Evolutionary conservation across 2,797 vertebrate species (phyloP), one percentile per base, ranked within the genome.

Genomic region (Gadopsis bispinosus): DNA sequence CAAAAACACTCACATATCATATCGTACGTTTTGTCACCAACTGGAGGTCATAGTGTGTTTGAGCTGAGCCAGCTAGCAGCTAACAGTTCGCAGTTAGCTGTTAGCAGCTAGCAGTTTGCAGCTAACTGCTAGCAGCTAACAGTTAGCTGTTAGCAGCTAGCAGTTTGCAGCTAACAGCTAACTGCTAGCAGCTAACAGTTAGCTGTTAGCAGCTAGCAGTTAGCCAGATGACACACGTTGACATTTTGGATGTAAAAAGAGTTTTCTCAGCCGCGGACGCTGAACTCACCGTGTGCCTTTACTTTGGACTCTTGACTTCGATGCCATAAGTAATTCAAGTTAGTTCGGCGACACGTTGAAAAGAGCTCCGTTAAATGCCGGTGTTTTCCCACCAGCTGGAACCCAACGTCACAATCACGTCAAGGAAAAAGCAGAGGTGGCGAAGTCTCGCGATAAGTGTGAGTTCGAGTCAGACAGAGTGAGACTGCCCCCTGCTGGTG

Each of bases 251-350:
- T 0, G 12, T 7, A 6, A n/a, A 4, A 11, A 13, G 3, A 10
- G 20, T 19, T 39, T 14, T 8, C 2, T 10, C 8, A 3, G 7
- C 14, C 5, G 29, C 2, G 22, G 31, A 16, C 5, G 22, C 14
- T 4, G 0, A 5, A 89, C 90, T 91, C 48, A 92, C 91, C 88
- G 69, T 4, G 64, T 0, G 12, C 22, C 51, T 81, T 73, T 75
- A 20, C 13, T 39, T 31, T 77, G 37, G 5, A 73, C 31, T 26
- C 56, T 86, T 11, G 60, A 11, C 65, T 77, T 86, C 5, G 87
- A 89, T 61, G 81, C 77, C 90, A 91, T 92, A 0, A 67, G 66
- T 26, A 45, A 41, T 67, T 71, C 53, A 0, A 3, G 48, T 6
- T 1, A 3, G 0, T 45, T 53, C 8, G 7, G n/a, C 2, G 33